These are phyloP conservation scores for Muscicapa striata DNA, from an alignment of 2,797 vertebrate species.

Conservation along the genomic window DNA sequence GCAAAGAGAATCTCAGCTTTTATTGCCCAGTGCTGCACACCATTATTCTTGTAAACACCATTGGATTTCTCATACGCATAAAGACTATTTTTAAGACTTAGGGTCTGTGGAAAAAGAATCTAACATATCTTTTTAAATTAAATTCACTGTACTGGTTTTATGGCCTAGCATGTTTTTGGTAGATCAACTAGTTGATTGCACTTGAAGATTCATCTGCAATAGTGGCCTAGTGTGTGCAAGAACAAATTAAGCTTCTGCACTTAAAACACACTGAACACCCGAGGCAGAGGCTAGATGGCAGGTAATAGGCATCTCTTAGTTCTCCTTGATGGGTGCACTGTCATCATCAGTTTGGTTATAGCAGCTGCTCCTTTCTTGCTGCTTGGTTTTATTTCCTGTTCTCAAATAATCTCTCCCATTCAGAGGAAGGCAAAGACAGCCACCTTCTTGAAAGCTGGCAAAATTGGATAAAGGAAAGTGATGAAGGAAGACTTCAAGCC, in stretches of 20 bases:
- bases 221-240: neutral
- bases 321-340: conserved; percentile 35
- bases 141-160: conserved; percentile 20
- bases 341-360: conserved; percentile 40
- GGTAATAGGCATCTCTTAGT: neutral
- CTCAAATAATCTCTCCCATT: neutral
- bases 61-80: conserved; percentile 32
- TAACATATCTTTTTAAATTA: conserved; percentile 19
- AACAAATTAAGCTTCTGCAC: conserved; percentile 1
- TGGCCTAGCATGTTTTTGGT: neutral
- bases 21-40: conserved; percentile 2
- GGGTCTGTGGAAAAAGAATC: neutral
- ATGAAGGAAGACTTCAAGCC: conserved; percentile 19
- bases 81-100: conserved; percentile 24
- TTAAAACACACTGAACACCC: conserved; percentile 2
- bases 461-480: neutral
- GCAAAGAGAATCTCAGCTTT: conserved; percentile 51
- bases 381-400: conserved; percentile 34
- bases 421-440: conserved; percentile 12
- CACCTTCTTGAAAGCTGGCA: conserved; percentile 19
- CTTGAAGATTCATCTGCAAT: conserved; percentile 1
- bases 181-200: neutral
- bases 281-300: neutral
- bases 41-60: conserved; percentile 45
- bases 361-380: conserved; percentile 24